Conservation (phyloP, 2,113 vertebrate species). For the Notiomystis cincta region DNA sequence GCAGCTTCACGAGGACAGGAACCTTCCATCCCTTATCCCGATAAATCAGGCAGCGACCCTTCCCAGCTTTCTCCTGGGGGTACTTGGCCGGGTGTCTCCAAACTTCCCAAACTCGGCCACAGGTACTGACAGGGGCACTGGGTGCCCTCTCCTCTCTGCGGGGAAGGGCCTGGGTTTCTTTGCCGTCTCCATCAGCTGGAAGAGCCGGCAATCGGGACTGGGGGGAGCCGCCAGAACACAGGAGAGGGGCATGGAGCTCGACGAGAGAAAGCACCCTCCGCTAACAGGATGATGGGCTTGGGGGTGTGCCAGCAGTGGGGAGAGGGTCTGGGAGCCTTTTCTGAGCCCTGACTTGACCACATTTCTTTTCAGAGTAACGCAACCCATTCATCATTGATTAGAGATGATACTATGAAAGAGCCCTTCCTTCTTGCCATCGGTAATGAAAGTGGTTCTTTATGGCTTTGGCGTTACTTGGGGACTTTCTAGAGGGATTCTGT, state of each 20-base stretch:
- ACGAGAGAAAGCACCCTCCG: fast-evolving
- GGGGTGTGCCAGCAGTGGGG: background rate
- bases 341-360: background rate
- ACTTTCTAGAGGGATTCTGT: background rate
- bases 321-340: background rate
- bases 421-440: background rate
- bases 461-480: background rate
- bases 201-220: background rate
- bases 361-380: background rate
- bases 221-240: background rate
- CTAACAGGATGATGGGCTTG: too few relatives aligned
- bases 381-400: background rate
- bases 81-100: fast-evolving
- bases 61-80: background rate
- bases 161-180: background rate
- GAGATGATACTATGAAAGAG: background rate
- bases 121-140: background rate
- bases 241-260: background rate
- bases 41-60: background rate
- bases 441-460: background rate
- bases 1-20: background rate
- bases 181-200: background rate
- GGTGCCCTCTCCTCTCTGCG: background rate
- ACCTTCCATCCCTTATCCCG: fast-evolving
- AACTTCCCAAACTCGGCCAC: too few relatives aligned